A percentile compares a stretch with the other conserved stretches of the same genome.
Conservation (phyloP, 2,797 vertebrate species). For the Thalassophryne amazonica region DNA sequence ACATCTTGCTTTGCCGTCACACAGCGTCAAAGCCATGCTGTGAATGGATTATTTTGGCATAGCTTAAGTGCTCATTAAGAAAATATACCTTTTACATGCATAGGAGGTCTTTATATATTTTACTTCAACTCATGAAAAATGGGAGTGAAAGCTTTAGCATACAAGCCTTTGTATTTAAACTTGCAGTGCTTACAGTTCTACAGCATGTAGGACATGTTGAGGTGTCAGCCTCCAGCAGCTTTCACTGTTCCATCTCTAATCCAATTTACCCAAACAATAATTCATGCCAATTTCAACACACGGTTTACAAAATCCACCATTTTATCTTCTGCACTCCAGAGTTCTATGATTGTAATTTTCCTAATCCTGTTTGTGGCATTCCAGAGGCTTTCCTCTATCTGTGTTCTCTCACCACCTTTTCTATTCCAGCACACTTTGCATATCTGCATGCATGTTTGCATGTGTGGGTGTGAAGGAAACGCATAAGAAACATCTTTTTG, state of each 20-base stretch:
- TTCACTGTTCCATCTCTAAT: not conserved
- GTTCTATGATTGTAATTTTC: conserved; percentile 57
- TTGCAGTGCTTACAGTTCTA: no score
- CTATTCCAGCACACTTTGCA: conserved; percentile 12
- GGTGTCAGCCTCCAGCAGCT: not conserved
- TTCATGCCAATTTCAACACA: not conserved
- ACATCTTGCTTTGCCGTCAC: no score
- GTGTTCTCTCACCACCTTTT: conserved; percentile 24
- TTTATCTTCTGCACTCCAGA: conserved; percentile 7
- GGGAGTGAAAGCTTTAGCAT: no score
- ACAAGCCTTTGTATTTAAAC: no score
- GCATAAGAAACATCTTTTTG: no score
- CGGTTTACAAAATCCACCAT: conserved; percentile 23
- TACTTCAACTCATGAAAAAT: no score
- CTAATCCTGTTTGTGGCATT: conserved; percentile 68
- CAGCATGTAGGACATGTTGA: not conserved
- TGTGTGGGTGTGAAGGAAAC: conserved; percentile 15
- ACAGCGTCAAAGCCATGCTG: no score
- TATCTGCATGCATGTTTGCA: conserved; percentile 7
- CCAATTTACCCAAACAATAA: not conserved
- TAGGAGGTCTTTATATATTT: no score
- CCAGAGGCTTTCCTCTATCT: conserved; percentile 51
- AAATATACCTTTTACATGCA: no score
- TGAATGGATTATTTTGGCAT: no score
- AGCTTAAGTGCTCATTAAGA: no score